These are phyloP conservation scores for Takifugu bimaculatus DNA, from an alignment of 2,113 vertebrate genomes.

Conservation along the genomic window DNA sequence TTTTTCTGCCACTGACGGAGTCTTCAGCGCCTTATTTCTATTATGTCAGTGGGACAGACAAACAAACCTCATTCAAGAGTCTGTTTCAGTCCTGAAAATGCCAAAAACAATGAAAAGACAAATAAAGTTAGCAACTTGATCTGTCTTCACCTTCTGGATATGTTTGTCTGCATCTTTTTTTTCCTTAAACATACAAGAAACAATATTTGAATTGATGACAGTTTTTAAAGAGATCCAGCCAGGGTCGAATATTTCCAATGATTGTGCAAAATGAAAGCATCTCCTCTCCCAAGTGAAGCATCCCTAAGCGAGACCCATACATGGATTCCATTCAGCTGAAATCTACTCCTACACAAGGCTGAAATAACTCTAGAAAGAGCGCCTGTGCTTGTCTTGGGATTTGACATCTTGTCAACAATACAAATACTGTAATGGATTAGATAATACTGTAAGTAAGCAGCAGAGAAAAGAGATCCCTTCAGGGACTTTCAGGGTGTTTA, in stretches of 20 bases:
- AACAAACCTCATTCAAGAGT: conserved; percentile 7
- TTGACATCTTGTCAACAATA: conserved; percentile 21
- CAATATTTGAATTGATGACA: too few relatives aligned
- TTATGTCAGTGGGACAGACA: conserved; percentile 24
- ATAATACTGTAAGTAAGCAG: conserved; percentile 2
- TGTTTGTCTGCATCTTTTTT: background rate
- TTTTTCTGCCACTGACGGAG: conserved; percentile 31
- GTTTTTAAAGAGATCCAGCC: too few relatives aligned
- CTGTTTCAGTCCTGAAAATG: conserved; percentile 15
- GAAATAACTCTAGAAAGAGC: conserved; percentile 1
- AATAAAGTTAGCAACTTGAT: background rate
- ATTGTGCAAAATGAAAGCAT: conserved; percentile 4
- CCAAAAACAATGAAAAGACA: conserved; percentile 5
- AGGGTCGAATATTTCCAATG: too few relatives aligned
- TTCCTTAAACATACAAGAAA: too few relatives aligned
- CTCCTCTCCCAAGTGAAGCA: background rate
- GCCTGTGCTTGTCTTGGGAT: background rate
- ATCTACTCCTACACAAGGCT: conserved; percentile 2
- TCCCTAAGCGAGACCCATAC: conserved; percentile 13
- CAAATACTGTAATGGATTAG: conserved; percentile 17
- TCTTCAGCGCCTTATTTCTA: conserved; percentile 34
- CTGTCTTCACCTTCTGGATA: conserved; percentile 14
- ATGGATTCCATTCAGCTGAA: conserved; percentile 4
- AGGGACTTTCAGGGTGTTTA: background rate
- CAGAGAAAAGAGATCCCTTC: background rate